Conservation (phyloP, 1,140 invertebrate genomes). For the Euglossa dilemma region DNA sequence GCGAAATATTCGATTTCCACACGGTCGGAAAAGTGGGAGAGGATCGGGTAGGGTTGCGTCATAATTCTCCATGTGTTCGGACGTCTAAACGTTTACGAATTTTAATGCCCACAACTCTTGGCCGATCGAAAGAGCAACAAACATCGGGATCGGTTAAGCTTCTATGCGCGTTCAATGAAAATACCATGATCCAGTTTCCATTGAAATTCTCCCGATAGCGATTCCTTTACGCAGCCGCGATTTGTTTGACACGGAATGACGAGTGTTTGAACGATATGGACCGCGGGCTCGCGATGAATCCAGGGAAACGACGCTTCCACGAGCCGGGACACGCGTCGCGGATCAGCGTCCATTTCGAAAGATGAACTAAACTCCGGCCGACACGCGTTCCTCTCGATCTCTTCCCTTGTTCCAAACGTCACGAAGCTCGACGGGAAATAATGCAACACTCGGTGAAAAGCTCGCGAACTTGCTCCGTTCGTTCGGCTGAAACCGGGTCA, state of each 20-base stretch:
- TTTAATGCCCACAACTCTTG: background rate
- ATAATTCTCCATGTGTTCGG: background rate
- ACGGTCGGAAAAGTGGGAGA: background rate
- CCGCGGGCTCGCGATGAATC: no score
- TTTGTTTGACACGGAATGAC: background rate
- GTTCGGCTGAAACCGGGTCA: constrained; percentile 12
- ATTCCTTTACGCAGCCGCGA: background rate
- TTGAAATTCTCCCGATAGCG: background rate
- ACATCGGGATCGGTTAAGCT: background rate
- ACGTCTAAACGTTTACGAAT: constrained; percentile 10
- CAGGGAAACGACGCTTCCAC: background rate
- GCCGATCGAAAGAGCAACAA: constrained; percentile 13
- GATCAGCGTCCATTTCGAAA: background rate
- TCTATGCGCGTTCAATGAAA: background rate
- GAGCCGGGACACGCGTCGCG: no score
- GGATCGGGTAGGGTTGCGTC: background rate
- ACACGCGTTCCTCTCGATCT: background rate
- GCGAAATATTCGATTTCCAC: background rate
- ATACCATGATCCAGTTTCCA: background rate
- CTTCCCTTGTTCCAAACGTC: background rate
- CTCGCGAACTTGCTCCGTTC: background rate
- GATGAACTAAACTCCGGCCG: background rate
- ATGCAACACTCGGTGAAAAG: background rate
- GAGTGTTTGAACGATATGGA: background rate
- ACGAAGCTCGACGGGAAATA: background rate